Percentiles rank a stretch among this genome's conserved stretches.
These are phyloP conservation scores for Zaprionus taronus DNA, from an alignment of 1,140 invertebrate species.

Conservation along the genomic window DNA sequence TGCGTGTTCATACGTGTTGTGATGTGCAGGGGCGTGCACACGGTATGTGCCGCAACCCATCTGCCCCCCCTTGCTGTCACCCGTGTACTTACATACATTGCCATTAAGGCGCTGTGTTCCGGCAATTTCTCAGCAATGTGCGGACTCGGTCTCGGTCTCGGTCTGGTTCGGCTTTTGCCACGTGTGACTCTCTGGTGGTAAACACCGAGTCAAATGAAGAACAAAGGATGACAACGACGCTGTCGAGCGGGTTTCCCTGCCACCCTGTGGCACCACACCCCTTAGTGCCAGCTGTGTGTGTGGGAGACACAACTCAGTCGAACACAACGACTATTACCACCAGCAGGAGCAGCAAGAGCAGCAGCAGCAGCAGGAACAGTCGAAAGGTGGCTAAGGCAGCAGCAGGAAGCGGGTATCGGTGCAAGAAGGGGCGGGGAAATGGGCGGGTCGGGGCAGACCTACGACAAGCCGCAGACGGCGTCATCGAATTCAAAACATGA, in stretches of 20 bases:
- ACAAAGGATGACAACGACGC: conserved; percentile 35
- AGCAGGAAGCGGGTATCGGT: neutral
- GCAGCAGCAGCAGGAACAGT: neutral
- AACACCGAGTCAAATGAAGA: conserved; percentile 51
- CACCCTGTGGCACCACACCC: neutral
- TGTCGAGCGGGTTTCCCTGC: neutral
- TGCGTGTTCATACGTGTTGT: conserved; percentile 17
- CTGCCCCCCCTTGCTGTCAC: neutral
- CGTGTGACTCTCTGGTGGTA: conserved; percentile 30
- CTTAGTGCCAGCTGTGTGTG: conserved; percentile 13
- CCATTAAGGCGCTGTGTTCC: conserved; percentile 28
- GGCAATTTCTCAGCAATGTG: conserved; percentile 39
- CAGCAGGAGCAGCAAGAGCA: conserved; percentile 16
- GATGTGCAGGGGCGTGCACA: neutral
- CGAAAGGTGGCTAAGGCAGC: neutral
- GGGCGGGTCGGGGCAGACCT: conserved; percentile 15
- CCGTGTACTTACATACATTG: conserved; percentile 1
- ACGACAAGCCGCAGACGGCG: conserved; percentile 47
- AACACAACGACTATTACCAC: conserved; percentile 42
- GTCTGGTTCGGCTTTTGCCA: conserved; percentile 8
- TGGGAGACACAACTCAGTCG: conserved; percentile 34
- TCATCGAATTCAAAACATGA: conserved; percentile 53
- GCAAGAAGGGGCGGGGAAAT: neutral
- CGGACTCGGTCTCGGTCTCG: neutral
- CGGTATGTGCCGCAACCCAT: neutral